Evolutionary conservation across 2,113 vertebrate species (phyloP), one percentile per base, ranked within the genome.

Genomic region (Cynocephalus volans): DNA sequence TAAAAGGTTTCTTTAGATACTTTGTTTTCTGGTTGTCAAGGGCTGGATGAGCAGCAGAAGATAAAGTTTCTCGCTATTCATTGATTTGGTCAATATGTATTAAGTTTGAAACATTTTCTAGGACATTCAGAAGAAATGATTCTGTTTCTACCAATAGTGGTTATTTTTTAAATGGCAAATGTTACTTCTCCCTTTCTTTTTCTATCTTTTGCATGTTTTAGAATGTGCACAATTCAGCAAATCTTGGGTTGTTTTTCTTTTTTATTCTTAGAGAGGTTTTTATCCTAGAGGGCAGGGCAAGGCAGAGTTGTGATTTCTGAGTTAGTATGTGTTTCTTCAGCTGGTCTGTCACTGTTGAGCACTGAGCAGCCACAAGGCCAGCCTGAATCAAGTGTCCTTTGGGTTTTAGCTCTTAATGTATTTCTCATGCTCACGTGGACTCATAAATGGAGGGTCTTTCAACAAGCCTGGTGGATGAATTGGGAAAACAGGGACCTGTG

Each of bases 281-380:
- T 70, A 58, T 77, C 72, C 62, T 69, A 62, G 62, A 82, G 80
- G 60, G 19, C 77, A 85, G 75, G 48, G 17, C 56, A 80, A 81
- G 87, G 77, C 36, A 0, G 65, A 21, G 33, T 26, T 50, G 54
- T 72, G 72, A 41, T 88, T 87, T 93, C 36, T 8, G 3, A 65
- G 41, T 93, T 31, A 80, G 81, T 2, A 7, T 41, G 18, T 97
- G 97, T 97, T 96, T 97, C 97, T 95, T 96, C 82, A 94, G 93
- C 93, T 95, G 90, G 62, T 58, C 52, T 72, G 50, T 97, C 77
- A 36, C 54, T 64, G 54, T 41, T 36, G 58, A 96, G n/a, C 65
- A 4, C 64, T 1, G 21, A 73, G 31, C 69, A 75, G 18, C 17
- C 41, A 36, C 65, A 64, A 0, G 24, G 31, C 26, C 26, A 8